Percentiles rank a stretch among this genome's conserved stretches.
Evolutionary conservation across 2,797 vertebrate genomes (phyloP).

Genomic region (Calcarius lapponicus): DNA sequence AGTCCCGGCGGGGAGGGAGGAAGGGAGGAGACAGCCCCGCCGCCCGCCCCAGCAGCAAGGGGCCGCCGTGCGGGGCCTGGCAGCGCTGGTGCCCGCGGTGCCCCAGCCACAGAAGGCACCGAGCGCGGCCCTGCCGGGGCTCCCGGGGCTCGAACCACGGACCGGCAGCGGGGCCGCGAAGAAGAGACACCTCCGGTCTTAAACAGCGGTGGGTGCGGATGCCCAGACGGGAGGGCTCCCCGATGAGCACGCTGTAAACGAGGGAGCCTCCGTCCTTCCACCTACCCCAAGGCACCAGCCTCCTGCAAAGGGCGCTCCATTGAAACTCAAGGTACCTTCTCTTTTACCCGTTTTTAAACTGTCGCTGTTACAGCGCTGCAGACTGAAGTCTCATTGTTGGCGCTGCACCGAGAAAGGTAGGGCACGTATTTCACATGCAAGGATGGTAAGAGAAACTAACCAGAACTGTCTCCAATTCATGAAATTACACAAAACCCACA

Average conservation of each 20-base stretch:
- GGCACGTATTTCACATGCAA: fast-evolving
- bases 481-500: background rate
- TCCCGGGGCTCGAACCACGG: background rate
- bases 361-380: background rate
- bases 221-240: background rate
- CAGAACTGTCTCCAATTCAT: background rate
- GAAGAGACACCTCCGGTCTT: background rate
- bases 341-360: background rate
- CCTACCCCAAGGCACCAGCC: background rate
- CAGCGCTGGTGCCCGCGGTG: background rate
- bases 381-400: background rate
- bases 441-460: background rate
- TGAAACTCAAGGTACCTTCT: background rate
- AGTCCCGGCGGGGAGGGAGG: background rate
- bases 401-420: background rate
- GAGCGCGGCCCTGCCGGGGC: background rate
- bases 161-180: background rate
- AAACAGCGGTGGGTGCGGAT: background rate
- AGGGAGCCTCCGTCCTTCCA: background rate
- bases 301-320: background rate
- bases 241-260: background rate
- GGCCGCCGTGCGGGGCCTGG: background rate
- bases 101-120: background rate
- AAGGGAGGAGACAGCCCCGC: background rate
- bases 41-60: background rate